phyloP scores from a whole-genome alignment of 53 echinoderm and acorn worm genomes.

The Mesocentrotus franciscanus region DNA sequence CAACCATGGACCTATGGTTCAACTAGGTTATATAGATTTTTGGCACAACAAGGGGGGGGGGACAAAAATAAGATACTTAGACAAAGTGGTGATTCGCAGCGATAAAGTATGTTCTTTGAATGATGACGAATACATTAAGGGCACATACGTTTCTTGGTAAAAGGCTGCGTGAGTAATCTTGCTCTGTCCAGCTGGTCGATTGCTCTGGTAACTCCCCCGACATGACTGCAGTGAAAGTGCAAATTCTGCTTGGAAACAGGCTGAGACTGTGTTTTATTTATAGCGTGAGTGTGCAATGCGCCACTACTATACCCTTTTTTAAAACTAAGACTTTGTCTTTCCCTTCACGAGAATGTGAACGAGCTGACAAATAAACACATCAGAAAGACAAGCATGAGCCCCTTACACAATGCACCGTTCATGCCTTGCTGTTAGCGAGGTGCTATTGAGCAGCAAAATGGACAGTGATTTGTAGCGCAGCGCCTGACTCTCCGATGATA shows the following conservation, averaged over 20 bases:
- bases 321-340: background rate
- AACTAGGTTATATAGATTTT: too few relatives aligned
- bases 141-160: background rate
- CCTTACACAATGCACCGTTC: background rate
- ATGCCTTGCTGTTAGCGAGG: background rate
- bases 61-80: background rate
- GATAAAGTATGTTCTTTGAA: background rate
- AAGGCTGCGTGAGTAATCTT: background rate
- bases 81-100: background rate
- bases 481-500: background rate
- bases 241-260: conserved; percentile 5
- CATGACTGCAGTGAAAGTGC: background rate
- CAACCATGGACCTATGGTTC: too few relatives aligned
- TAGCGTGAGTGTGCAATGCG: background rate
- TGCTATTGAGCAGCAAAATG: background rate
- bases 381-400: background rate
- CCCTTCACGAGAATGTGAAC: background rate
- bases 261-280: background rate
- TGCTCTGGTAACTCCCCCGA: background rate
- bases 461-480: background rate
- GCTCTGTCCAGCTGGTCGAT: background rate
- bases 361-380: conserved; percentile 19
- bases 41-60: too few relatives aligned
- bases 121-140: background rate
- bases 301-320: background rate